Conservation (phyloP, 2,113 vertebrate species). For the Gasterosteus aculeatus region DNA sequence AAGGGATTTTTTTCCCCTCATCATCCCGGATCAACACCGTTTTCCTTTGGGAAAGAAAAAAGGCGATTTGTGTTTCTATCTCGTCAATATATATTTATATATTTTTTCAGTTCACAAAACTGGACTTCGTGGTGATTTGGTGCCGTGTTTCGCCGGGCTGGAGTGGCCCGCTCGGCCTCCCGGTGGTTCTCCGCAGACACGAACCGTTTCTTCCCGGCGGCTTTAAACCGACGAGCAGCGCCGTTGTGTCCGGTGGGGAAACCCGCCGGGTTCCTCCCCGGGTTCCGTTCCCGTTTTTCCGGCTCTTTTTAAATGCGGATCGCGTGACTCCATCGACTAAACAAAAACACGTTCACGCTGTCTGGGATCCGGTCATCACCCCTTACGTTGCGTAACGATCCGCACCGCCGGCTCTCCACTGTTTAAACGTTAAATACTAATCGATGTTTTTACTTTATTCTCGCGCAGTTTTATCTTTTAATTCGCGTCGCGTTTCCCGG, state of each 20-base stretch:
- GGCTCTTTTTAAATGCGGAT: conserved; percentile 17
- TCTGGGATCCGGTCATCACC: not conserved
- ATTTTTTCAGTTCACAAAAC: accelerated
- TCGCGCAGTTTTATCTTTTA: not conserved
- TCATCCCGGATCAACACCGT: not conserved
- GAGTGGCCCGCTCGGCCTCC: not conserved
- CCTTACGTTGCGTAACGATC: accelerated
- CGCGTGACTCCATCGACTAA: conserved; percentile 60
- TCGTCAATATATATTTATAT: accelerated
- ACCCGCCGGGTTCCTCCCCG: too few species aligned
- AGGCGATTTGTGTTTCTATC: accelerated
- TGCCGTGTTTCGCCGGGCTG: conserved; percentile 13
- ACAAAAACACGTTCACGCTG: conserved; percentile 17
- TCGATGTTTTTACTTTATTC: too few species aligned
- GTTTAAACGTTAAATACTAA: not conserved
- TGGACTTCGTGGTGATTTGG: accelerated
- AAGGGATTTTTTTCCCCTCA: not conserved
- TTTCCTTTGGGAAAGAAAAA: not conserved
- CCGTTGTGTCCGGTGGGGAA: too few species aligned
- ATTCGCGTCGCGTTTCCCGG: not conserved
- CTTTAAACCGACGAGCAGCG: too few species aligned
- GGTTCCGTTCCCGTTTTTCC: not conserved
- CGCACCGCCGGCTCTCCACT: accelerated
- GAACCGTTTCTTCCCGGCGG: too few species aligned
- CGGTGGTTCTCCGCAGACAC: too few species aligned